phyloP scores from a whole-genome alignment of 2,888 invertebrate species.

The Leptarthrus brevirostris region DNA sequence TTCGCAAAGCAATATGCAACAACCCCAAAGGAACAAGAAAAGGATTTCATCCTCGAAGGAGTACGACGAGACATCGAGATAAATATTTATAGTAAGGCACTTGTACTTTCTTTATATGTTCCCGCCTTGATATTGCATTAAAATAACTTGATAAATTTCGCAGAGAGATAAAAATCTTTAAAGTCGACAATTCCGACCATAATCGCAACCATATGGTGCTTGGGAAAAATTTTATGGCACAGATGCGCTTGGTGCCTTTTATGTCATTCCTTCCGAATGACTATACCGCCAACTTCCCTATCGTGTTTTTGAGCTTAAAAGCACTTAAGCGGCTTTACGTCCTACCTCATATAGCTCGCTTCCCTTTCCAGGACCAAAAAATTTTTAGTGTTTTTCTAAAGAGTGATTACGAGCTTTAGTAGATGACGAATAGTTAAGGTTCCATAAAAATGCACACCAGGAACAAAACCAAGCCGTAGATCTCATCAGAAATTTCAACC shows the following conservation, averaged over 20 bases:
- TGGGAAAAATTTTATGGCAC: slow-evolving; percentile 26
- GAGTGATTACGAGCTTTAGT: slow-evolving; percentile 9
- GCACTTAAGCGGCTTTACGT: slow-evolving; percentile 34
- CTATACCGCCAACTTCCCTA: neutral
- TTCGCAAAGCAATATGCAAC: no score
- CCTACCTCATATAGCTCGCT: slow-evolving; percentile 9
- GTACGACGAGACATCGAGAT: no score
- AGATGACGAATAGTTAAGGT: neutral
- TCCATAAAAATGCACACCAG: neutral
- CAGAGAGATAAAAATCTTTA: neutral
- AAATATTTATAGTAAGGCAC: no score
- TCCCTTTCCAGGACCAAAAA: slow-evolving; percentile 1
- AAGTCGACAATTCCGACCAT: neutral
- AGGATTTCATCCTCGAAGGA: no score
- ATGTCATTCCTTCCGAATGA: neutral
- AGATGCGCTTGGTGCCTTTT: slow-evolving; percentile 19
- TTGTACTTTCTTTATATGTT: no score
- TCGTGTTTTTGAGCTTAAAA: slow-evolving; percentile 17
- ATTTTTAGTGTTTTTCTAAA: slow-evolving; percentile 12
- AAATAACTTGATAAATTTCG: slow-evolving; percentile 25
- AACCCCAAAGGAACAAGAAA: no score
- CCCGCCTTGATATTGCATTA: neutral
- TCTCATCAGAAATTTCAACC: no score
- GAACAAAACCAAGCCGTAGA: no score
- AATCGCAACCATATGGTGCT: slow-evolving; percentile 24